Evolutionary conservation across 2,113 vertebrate genomes (phyloP).

Genomic region (Trematomus loennbergii): DNA sequence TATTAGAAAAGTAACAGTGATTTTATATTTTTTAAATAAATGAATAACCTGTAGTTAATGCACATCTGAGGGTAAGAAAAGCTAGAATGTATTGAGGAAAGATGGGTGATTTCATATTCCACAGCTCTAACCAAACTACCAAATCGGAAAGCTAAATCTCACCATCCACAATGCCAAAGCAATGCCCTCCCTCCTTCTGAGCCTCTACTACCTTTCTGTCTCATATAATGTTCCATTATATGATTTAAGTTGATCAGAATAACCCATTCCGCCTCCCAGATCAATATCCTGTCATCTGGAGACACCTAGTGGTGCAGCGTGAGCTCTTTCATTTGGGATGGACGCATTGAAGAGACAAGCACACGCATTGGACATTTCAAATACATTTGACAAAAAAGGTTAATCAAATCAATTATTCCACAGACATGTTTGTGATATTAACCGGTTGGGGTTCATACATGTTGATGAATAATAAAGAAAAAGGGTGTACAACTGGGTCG

Average conservation of each 20-base stretch:
- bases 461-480: background rate
- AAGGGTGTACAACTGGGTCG: background rate
- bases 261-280: background rate
- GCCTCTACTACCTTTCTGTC: too few species aligned
- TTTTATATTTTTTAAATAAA: too few species aligned
- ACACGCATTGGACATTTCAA: background rate
- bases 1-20: background rate
- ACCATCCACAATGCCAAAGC: too few species aligned
- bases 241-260: background rate
- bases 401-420: background rate
- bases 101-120: too few species aligned
- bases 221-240: too few species aligned
- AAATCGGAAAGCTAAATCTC: too few species aligned
- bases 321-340: background rate
- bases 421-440: background rate
- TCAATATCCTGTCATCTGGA: conserved; percentile 1
- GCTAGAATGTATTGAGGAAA: too few species aligned
- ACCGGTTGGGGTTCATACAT: background rate
- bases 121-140: too few species aligned
- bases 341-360: background rate
- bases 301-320: conserved; percentile 50
- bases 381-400: background rate
- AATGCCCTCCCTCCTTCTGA: too few species aligned
- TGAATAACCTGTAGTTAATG: too few species aligned
- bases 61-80: too few species aligned